Conservation (phyloP, 2,888 invertebrate genomes). For the Drosophila borborema region DNA sequence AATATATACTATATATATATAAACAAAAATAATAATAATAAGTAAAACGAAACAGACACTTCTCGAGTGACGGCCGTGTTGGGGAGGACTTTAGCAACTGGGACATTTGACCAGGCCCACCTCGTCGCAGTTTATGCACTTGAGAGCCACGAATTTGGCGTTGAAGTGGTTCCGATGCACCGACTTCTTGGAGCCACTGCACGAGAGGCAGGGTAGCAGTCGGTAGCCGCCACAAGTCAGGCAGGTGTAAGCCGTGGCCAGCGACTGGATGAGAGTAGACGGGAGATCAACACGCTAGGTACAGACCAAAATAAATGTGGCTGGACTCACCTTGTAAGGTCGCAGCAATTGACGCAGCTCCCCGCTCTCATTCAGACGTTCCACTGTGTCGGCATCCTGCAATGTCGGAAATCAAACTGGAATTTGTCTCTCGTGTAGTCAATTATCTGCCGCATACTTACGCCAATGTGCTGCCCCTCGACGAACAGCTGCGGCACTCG, state of each 20-base stretch:
- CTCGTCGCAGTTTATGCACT: slow-evolving; percentile 98
- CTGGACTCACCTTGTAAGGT: slow-evolving; percentile 89
- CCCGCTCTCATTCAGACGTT: slow-evolving; percentile 96
- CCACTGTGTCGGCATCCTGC: slow-evolving; percentile 92
- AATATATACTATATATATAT: no score
- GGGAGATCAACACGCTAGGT: neutral
- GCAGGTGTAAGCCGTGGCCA: slow-evolving; percentile 93
- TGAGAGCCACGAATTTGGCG: slow-evolving; percentile 95
- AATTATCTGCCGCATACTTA: slow-evolving; percentile 26
- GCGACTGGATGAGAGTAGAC: slow-evolving; percentile 86
- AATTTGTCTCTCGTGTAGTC: neutral
- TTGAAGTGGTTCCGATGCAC: slow-evolving; percentile 97
- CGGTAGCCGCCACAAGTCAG: slow-evolving; percentile 96
- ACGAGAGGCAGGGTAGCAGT: slow-evolving; percentile 94
- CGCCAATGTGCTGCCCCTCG: slow-evolving; percentile 96
- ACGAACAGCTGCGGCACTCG: slow-evolving; percentile 96
- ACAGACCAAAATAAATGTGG: neutral
- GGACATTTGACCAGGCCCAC: slow-evolving; percentile 96
- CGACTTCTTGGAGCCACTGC: slow-evolving; percentile 98
- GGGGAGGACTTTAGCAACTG: slow-evolving; percentile 87
- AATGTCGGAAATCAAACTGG: neutral
- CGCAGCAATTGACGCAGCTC: slow-evolving; percentile 95
- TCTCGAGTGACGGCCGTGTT: neutral
- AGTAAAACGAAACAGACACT: slow-evolving; percentile 8
- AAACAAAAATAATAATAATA: slow-evolving; percentile 4